A percentile compares a stretch with the other conserved stretches of the same genome.
These are phyloP conservation scores for Chaetura pelagica DNA, from an alignment of 2,113 vertebrate genomes.

Conservation along the genomic window DNA sequence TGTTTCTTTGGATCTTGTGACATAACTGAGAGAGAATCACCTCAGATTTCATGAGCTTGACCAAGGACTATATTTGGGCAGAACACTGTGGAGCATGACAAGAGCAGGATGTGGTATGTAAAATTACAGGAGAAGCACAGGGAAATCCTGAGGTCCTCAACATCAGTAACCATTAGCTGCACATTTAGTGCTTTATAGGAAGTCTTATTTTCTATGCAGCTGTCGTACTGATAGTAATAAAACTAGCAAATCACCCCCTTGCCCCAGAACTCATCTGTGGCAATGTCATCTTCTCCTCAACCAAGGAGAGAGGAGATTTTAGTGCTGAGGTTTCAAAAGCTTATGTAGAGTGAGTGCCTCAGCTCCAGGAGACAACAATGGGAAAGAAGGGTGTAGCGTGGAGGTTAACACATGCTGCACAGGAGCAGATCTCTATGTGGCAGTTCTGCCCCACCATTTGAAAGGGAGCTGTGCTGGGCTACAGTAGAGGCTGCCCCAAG, in stretches of 20 bases:
- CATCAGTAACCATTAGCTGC: not conserved
- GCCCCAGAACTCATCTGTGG: not conserved
- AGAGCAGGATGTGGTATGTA: not conserved
- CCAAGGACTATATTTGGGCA: not conserved
- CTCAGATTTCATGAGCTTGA: not conserved
- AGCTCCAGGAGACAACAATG: not conserved
- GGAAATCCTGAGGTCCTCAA: not conserved
- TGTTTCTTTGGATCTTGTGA: not conserved
- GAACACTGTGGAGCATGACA: not conserved
- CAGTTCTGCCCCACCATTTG: not conserved
- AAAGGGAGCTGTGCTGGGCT: not conserved
- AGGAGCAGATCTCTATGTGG: not conserved
- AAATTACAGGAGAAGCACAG: not conserved
- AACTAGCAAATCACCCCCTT: not conserved
- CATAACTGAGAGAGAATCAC: not conserved
- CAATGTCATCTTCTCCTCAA: not conserved
- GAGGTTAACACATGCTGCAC: not conserved
- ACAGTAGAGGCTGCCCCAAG: not conserved
- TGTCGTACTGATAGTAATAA: not conserved
- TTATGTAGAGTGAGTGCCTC: not conserved
- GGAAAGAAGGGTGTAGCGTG: not conserved
- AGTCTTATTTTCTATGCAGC: not conserved
- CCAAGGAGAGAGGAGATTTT: not conserved
- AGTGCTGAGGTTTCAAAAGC: not conserved
- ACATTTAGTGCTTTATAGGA: not conserved